phyloP scores from a whole-genome alignment of 2,113 vertebrate genomes.

The Oryzias celebensis region DNA sequence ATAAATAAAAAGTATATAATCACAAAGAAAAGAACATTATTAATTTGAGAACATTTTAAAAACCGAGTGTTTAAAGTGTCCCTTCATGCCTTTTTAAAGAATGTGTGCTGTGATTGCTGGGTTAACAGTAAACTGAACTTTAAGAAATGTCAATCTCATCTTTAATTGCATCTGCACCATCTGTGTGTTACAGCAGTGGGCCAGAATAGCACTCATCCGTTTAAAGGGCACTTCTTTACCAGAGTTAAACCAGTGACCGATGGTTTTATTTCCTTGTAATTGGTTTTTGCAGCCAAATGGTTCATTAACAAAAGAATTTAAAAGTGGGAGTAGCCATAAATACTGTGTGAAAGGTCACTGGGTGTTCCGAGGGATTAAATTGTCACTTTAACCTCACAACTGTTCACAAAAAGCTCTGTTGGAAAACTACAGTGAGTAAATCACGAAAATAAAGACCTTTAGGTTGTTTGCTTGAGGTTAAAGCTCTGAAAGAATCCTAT shows the following conservation, averaged over 20 bases:
- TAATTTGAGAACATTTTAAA: too few species aligned
- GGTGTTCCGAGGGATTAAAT: conserved; percentile 9
- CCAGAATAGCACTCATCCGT: conserved; percentile 18
- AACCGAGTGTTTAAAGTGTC: too few species aligned
- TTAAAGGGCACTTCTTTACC: conserved; percentile 51
- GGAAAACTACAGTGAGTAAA: not conserved
- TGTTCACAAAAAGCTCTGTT: conserved; percentile 13
- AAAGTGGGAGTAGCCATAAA: conserved; percentile 37
- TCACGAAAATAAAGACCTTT: too few species aligned
- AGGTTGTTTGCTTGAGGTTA: too few species aligned
- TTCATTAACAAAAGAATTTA: conserved; percentile 60
- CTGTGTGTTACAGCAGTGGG: conserved; percentile 19
- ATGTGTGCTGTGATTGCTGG: too few species aligned
- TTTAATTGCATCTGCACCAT: conserved; percentile 2
- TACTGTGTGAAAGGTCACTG: conserved; percentile 46
- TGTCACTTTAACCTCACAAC: conserved; percentile 14
- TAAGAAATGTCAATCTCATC: conserved; percentile 7
- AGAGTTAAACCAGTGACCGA: conserved; percentile 44
- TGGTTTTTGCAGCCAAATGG: conserved; percentile 43
- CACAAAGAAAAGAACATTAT: too few species aligned
- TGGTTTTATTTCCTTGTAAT: conserved; percentile 52
- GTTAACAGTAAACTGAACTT: not conserved
- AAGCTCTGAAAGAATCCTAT: too few species aligned
- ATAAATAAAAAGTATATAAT: too few species aligned
- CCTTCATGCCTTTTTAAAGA: too few species aligned